Evolutionary conservation across 2,113 vertebrate species (phyloP), one percentile per base, ranked within the genome.

Genomic region (Brachypteracias leptosomus): DNA sequence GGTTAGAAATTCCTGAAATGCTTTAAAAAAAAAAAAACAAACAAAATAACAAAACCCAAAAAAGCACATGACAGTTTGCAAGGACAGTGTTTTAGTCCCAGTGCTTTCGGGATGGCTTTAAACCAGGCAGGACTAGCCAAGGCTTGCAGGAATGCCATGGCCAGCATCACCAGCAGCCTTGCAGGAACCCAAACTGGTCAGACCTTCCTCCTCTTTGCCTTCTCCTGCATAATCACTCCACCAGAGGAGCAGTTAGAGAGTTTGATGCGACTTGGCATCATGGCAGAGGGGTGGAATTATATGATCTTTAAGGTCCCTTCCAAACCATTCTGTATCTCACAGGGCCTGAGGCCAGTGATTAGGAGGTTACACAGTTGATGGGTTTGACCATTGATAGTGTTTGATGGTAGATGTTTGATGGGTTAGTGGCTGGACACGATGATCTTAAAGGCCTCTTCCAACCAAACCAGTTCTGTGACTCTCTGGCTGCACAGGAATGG

Each of bases 311-410:
- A 44, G 29, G 40, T 66, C 40, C 29, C 40, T 66, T 44, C 40
- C 28, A 31, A 31, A 8, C 28, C 17, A 14, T 44, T 44, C 40
- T 0, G 38, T 86, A 54, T 52, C 58, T 71, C 3, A 2, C 36
- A 10, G 38, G 19, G 28, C 22, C 47, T 11, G 44, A 35, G 16
- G 22, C 12, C 1, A 36, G 28, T 6, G 85, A 25, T 47, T 29
- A 16, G 42, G 4, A 13, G 36, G 71, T 22, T 22, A 1, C 5
- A 1, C 38, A 1, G 28, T 5, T 5, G 59, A 21, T n/a, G 55
- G 33, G 31, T 58, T 58, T 33, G 29, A 7, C 54, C 19, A 13
- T 20, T 57, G 19, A 31, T 18, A 15, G 54, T 57, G 29, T 57
- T 29, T 54, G 28, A 18, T 54, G 52, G 42, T 42, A 42, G 42